Evolutionary conservation across 2,113 vertebrate species (phyloP).

Genomic region (Tiliqua scincoides): DNA sequence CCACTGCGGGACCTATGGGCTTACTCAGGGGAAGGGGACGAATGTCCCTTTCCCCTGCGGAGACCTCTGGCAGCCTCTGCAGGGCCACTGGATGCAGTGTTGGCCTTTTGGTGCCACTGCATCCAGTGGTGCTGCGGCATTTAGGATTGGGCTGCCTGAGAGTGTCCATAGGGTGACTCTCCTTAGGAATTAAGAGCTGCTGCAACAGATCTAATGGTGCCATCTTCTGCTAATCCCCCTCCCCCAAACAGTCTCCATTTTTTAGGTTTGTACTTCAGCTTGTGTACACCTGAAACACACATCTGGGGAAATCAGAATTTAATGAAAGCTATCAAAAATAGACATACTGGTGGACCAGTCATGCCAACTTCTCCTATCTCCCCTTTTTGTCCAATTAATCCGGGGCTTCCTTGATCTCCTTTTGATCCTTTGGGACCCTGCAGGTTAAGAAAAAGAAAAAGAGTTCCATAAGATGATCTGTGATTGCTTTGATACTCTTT

Average conservation of each 20-base stretch:
- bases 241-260: background rate
- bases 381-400: conserved; percentile 84
- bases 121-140: no score
- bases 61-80: no score
- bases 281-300: background rate
- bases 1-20: no score
- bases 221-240: background rate
- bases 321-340: rapidly evolving
- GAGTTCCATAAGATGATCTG: background rate
- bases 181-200: no score
- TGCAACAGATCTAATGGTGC: background rate
- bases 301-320: background rate
- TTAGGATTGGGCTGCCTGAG: no score
- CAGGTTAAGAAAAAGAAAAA: conserved; percentile 25
- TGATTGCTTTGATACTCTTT: background rate
- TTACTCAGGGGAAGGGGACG: no score
- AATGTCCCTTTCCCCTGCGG: no score
- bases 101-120: no score
- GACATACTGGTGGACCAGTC: conserved; percentile 83
- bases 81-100: no score
- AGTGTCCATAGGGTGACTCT: background rate
- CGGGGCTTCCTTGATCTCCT: conserved; percentile 83
- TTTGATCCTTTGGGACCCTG: conserved; percentile 87
- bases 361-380: conserved; percentile 86
- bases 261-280: background rate